Evolutionary conservation across 2,797 vertebrate species (phyloP), one percentile per base, ranked within the genome.

Genomic region (Chloroceryle amazona): DNA sequence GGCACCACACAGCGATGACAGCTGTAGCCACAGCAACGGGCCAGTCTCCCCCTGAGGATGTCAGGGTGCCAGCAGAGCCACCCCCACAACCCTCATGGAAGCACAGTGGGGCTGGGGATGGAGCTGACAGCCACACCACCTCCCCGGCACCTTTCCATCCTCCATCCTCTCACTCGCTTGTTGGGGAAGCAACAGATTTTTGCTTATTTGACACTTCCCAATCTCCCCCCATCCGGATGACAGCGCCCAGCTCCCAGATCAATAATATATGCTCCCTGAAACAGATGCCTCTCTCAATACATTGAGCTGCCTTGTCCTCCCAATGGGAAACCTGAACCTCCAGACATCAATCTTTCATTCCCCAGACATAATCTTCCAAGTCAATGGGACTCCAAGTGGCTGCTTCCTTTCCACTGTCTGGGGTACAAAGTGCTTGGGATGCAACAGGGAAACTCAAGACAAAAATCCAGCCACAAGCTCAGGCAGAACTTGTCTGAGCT

Each of bases 271-370:
- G 92, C 47, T 55, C 58, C 58, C 83, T 96, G 97, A 96, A 98
- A 98, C 85, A 55, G 93, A 98, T 96, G 95, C 97, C 80, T 93
- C 84, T 44, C 96, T 76, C 90, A 46, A 22, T 19, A 82, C 66
- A 28, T 10, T 3, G 16, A 89, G 90, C 37, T 81, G 85, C 86
- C 91, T 87, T 58, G 35, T 70, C 57, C 84, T 95, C 86, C 80
- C 5, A 6, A 37, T 1, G 12, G 81, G 97, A 96, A 96, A 98
- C 89, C 52, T 1, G 96, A 97, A 85, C 91, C 84, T 67, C 44
- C 0, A 0, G 93, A 84, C 96, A 98, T 97, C 96, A 97, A 98
- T 97, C 96, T 97, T 98, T 98, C 94, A 98, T 98, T 82, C 81
- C 83, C 90, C 29, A 71, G 67, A 84, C 81, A 62, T 93, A 49